Percentiles rank a stretch among this genome's conserved stretches.
These are phyloP conservation scores for Chionomys nivalis DNA, from an alignment of 2,113 vertebrate genomes.

Conservation along the genomic window DNA sequence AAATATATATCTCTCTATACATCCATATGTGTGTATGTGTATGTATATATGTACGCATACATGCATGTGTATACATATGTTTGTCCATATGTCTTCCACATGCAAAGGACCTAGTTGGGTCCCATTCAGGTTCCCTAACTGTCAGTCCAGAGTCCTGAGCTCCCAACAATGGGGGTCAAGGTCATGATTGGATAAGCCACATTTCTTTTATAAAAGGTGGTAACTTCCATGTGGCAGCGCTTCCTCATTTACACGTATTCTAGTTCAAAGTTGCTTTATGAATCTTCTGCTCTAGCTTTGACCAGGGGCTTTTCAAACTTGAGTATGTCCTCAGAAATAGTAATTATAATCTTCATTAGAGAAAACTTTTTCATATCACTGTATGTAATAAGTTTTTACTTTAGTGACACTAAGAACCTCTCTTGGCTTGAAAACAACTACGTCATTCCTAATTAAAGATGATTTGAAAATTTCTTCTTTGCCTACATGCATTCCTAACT, in stretches of 20 bases:
- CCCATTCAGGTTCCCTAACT: no score
- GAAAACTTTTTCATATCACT: not conserved
- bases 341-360: not conserved
- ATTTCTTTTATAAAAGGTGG: conserved; percentile 18
- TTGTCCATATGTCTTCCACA: no score
- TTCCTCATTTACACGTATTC: not conserved
- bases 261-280: not conserved
- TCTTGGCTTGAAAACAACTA: not conserved
- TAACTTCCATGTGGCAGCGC: not conserved
- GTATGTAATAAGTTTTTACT: not conserved
- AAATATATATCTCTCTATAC: not conserved
- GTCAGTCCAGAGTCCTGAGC: no score
- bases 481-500: not conserved
- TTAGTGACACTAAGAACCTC: not conserved
- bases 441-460: not conserved
- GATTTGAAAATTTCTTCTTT: not conserved
- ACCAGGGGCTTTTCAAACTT: not conserved
- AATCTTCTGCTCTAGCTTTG: not conserved
- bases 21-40: no score
- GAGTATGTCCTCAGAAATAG: not conserved
- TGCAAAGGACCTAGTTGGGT: no score
- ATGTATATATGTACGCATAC: no score
- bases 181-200: no score
- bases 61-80: no score
- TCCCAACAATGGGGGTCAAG: no score